Base-by-base conservation (phyloP, 2,888 invertebrate species). In the Heliconius ethilla region DNA sequence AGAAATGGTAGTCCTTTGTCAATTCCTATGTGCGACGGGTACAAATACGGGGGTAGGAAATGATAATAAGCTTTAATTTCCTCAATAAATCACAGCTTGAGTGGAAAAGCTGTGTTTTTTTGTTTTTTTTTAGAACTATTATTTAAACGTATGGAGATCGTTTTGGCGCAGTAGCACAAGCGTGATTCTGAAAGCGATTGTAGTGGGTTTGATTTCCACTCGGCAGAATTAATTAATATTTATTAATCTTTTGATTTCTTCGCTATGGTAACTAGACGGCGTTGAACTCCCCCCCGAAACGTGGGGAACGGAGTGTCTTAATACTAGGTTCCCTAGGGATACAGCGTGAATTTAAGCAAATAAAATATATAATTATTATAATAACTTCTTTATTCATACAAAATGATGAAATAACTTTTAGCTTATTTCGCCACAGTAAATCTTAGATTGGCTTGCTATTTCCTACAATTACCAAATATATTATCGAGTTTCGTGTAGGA, bases 381-480 rank as follows among this genome's bases (percentile, higher is more conserved):
- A 45, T 45, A 45, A 45, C 2, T 37, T 37, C 2, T 37, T 37
- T 1, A 51, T 51, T 51, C 51, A 51, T 51, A 55, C 27, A 55
- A 27, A 70, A 25, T 10, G 27, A 74, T 74, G 25, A 33, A 33
- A 15, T 74, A 63, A 40, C 40, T 74, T 15, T 62, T 74, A 40
- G 11, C 11, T 55, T 63, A 74, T 74, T 74, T 74, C 73, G 11
- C 18, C 27, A 74, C 3, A 18, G 2, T 25, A 15, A 40, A 63
- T 63, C 73, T 40, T 2, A 63, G 37, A 62, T 73, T 62, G 18
- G 11, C 4, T 72, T 22, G 22, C 74, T 63, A 45, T 74, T 74
- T 74, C 74, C 63, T 63, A 45, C 63, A 74, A 62, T 74, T 63
- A 25, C 74, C 74, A 74, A 74, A 74, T 74, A 37, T 40, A 22